Conservation (phyloP, 2,888 invertebrate species). For the Cryptocephalus primarius region DNA sequence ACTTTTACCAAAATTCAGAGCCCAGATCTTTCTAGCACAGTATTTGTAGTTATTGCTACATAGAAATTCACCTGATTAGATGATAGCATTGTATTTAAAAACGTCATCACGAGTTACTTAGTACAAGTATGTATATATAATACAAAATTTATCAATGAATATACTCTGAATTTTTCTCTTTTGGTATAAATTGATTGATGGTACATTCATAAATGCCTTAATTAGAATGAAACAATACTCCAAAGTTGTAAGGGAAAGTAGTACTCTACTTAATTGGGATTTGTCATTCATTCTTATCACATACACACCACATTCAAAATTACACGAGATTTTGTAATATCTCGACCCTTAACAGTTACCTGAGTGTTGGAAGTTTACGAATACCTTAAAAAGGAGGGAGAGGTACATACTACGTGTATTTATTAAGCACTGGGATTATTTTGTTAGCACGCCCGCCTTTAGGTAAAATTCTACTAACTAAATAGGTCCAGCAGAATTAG, state of each 20-base stretch:
- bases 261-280: conserved; percentile 13
- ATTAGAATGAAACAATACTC: conserved; percentile 25
- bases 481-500: no score
- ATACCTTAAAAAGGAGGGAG: not conserved
- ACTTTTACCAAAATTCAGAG: no score
- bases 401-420: conserved; percentile 1
- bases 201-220: conserved; percentile 33
- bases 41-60: no score
- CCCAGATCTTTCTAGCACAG: no score
- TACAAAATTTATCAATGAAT: conserved; percentile 1
- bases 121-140: conserved; percentile 4
- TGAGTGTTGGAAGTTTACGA: conserved; percentile 1
- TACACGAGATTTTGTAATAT: conserved; percentile 13
- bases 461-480: no score
- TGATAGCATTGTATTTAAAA: no score
- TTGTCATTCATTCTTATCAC: conserved; percentile 18
- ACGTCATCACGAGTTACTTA: not conserved
- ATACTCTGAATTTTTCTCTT: conserved; percentile 13
- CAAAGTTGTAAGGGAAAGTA: conserved; percentile 15
- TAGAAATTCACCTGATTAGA: no score
- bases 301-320: conserved; percentile 4
- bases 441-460: not conserved
- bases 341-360: conserved; percentile 4
- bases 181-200: conserved; percentile 27
- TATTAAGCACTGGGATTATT: conserved; percentile 1